Evolutionary conservation across 2,113 vertebrate genomes (phyloP).

Genomic region (Patagioenas fasciata): DNA sequence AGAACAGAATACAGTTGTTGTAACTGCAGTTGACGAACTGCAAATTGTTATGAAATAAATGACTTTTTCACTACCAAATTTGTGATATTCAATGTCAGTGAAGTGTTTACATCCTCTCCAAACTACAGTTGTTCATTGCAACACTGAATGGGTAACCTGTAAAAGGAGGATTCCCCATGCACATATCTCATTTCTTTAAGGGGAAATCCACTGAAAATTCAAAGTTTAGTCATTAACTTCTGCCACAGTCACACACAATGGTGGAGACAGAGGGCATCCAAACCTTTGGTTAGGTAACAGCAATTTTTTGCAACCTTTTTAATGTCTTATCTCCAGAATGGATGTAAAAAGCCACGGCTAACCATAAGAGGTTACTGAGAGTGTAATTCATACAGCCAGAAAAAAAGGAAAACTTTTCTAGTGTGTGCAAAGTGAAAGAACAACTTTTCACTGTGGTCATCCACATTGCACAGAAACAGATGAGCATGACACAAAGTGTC

Average conservation of each 20-base stretch:
- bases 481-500: accelerated
- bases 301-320: accelerated
- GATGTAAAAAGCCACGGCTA: not conserved
- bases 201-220: not conserved
- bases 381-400: accelerated
- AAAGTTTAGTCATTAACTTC: not conserved
- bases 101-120: not conserved
- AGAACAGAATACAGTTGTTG: not conserved
- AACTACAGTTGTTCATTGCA: not conserved
- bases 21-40: not conserved
- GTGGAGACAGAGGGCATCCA: not conserved
- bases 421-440: not conserved
- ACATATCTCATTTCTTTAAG: not conserved
- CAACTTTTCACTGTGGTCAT: not conserved
- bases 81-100: not conserved
- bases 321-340: not conserved
- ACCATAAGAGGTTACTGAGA: not conserved
- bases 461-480: not conserved
- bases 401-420: not conserved
- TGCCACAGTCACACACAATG: not conserved
- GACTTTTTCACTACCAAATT: not conserved
- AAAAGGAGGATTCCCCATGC: not conserved
- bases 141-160: not conserved
- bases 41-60: not conserved
- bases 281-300: not conserved